Conservation (phyloP, 2,888 invertebrate species). For the Nomada fabriciana region DNA sequence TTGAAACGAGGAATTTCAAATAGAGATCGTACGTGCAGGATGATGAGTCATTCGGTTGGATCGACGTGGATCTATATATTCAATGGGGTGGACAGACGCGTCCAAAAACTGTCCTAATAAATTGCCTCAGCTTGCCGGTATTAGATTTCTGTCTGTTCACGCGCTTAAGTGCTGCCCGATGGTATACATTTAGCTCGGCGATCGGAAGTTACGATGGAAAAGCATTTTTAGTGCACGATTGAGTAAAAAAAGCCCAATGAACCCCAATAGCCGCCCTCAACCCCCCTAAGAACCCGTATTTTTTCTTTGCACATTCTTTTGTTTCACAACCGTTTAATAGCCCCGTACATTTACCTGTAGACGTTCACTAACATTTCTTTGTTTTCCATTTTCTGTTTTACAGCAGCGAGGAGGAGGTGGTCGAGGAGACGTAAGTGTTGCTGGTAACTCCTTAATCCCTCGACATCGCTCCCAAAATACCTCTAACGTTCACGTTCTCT, state of each 20-base stretch:
- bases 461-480: constrained; percentile 33
- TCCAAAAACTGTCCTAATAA: constrained; percentile 27
- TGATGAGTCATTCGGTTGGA: constrained; percentile 35
- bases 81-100: constrained; percentile 22
- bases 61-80: constrained; percentile 43
- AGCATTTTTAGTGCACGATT: constrained; percentile 23
- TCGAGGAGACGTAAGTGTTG: constrained; percentile 91
- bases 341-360: constrained; percentile 73
- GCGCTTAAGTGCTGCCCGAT: neutral
- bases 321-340: neutral
- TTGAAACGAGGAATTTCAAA: constrained; percentile 30
- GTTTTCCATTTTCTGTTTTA: constrained; percentile 81
- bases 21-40: neutral
- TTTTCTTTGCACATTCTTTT: constrained; percentile 9
- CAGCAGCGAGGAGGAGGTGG: constrained; percentile 91
- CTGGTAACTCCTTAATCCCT: constrained; percentile 44
- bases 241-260: neutral
- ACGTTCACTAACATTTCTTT: constrained; percentile 71
- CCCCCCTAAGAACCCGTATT: neutral
- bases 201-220: neutral
- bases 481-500: constrained; percentile 63
- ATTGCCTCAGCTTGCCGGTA: neutral
- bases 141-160: neutral
- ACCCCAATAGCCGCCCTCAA: neutral
- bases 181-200: no score